These are phyloP conservation scores for Apaloderma vittatum DNA, from an alignment of 2,113 vertebrate genomes.

Conservation along the genomic window DNA sequence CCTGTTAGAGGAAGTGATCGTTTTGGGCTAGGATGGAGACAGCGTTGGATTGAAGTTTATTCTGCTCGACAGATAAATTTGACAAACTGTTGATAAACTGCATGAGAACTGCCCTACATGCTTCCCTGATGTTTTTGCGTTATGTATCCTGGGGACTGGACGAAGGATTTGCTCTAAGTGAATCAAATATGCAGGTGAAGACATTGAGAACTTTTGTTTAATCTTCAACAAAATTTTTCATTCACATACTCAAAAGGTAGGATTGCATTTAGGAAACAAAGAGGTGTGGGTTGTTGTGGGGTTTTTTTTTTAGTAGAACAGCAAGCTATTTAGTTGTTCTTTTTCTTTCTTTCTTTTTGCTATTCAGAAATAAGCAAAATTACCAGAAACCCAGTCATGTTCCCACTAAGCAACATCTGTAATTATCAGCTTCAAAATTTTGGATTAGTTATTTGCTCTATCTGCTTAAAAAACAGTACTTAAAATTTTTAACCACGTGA, in stretches of 20 bases:
- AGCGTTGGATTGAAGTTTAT: background rate
- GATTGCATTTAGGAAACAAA: background rate
- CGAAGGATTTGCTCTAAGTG: background rate
- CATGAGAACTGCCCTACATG: background rate
- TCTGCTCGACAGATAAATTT: background rate
- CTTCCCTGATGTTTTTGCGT: background rate
- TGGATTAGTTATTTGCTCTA: background rate
- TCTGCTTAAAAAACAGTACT: background rate
- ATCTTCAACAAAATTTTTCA: background rate
- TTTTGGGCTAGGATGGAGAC: background rate
- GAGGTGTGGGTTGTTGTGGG: background rate
- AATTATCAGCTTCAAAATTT: background rate
- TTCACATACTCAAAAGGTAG: background rate
- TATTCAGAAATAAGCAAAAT: background rate
- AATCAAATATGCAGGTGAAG: background rate
- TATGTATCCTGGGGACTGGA: background rate
- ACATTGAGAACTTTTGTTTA: background rate
- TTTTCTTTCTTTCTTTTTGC: background rate
- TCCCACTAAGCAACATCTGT: background rate
- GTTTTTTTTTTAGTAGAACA: background rate
- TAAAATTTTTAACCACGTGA: background rate
- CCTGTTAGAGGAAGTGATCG: background rate
- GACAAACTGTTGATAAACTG: background rate
- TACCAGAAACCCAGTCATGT: background rate
- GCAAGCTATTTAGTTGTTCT: background rate